Evolutionary conservation across 2,888 invertebrate species (phyloP).

Genomic region (Drosophila emarginata): DNA sequence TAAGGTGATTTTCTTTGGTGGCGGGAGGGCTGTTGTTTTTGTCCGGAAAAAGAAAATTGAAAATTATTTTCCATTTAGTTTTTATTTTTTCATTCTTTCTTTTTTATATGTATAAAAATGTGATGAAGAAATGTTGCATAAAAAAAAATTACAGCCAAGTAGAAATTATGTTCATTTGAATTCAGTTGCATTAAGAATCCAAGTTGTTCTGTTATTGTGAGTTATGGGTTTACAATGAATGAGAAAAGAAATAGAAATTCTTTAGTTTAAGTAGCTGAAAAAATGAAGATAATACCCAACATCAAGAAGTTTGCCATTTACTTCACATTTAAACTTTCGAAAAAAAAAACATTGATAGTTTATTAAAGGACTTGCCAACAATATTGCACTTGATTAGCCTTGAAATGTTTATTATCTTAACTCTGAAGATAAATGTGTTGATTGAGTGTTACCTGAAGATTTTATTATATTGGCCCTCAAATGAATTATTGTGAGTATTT

Average conservation of each 20-base stretch:
- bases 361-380: background rate
- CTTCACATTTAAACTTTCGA: background rate
- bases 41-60: conserved; percentile 27
- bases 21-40: background rate
- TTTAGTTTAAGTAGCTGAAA: background rate
- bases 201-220: background rate
- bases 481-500: background rate
- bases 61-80: conserved; percentile 35
- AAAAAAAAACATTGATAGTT: background rate
- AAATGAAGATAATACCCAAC: background rate
- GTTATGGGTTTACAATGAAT: background rate
- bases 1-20: background rate
- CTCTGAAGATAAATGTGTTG: background rate
- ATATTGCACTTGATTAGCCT: background rate
- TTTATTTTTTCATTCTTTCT: background rate
- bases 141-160: background rate
- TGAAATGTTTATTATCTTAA: background rate
- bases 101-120: too few relatives aligned
- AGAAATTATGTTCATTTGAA: conserved; percentile 6
- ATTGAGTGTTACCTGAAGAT: background rate
- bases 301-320: too few relatives aligned
- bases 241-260: too few relatives aligned
- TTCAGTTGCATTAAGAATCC: background rate
- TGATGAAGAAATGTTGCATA: background rate
- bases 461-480: background rate